Percentiles rank a stretch among this genome's conserved stretches.
Conservation (phyloP, 2,113 vertebrate genomes). For the Elanus axillaris region DNA sequence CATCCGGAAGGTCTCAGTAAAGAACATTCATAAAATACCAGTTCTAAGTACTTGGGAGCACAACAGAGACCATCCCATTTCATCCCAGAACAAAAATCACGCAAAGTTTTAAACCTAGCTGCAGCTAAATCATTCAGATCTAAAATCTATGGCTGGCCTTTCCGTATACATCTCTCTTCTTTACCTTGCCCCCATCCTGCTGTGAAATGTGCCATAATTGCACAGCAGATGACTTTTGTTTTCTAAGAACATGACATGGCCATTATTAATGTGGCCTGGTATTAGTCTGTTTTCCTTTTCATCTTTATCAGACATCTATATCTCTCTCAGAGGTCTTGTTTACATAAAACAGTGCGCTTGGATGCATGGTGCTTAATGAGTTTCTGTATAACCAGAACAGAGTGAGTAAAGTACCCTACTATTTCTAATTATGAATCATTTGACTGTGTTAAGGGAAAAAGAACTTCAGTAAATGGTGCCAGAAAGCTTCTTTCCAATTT, state of each 20-base stretch:
- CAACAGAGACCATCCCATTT: neutral
- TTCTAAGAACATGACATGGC: conserved; percentile 62
- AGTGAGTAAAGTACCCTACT: conserved; percentile 19
- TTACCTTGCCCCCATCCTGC: conserved; percentile 10
- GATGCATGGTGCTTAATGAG: conserved; percentile 67
- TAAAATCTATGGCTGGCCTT: neutral
- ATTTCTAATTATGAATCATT: conserved; percentile 69
- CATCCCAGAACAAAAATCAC: neutral
- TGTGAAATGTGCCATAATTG: conserved; percentile 53
- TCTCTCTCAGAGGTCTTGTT: conserved; percentile 76
- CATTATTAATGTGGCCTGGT: conserved; percentile 70
- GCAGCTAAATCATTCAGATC: neutral
- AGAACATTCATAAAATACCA: neutral
- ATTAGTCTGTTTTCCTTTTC: conserved; percentile 70
- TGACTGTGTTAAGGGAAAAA: conserved; percentile 48
- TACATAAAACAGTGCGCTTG: conserved; percentile 75
- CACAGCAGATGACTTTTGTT: conserved; percentile 51
- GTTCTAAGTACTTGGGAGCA: neutral
- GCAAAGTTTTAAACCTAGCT: neutral
- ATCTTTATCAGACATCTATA: conserved; percentile 75
- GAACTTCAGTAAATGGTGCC: conserved; percentile 42
- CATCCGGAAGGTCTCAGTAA: neutral
- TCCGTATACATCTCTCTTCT: neutral
- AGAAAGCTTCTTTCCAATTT: conserved; percentile 42
- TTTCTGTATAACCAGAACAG: conserved; percentile 63